Base-by-base conservation (phyloP, 92 coral and sea anemone genomes). In the Parazoanthus swiftii region DNA sequence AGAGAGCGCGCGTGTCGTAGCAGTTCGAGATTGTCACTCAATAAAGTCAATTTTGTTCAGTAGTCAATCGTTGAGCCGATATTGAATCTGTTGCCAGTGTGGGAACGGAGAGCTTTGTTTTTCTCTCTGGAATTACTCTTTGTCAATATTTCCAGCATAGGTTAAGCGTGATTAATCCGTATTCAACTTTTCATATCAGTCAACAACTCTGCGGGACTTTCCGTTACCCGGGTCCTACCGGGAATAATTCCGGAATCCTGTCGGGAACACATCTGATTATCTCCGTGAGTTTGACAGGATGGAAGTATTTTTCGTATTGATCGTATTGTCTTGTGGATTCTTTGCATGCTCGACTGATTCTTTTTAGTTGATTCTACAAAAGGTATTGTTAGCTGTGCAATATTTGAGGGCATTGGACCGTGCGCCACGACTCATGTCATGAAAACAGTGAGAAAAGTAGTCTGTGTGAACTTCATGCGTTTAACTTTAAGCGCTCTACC, bases 141-240 rank as follows among this genome's bases (percentile, higher is more conserved):
- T 74, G 23, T 74, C 23, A 74, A 74, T 33, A 15, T 74, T 74
- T 74, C 26, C 78, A 74, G 26, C 23, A 2, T 8, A 35, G 43
- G 46, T 74, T 48, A 39, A 74, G 78, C 78, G 78, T 74, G 23
- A 74, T 74, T 74, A 74, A 74, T 36, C 48, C 8, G 78, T 23
- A 74, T 74, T 74, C 43, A 35, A 36, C 46, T 35, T 3, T 63
- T 29, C 46, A 37, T 74, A 74, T 74, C 78, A 33, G 44, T 74
- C 43, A 37, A 74, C 23, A 74, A 74, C 78, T 35, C 78, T 16
- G 78, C 23, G 43, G 78, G 78, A 36, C 18, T 74, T 35, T 74
- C 78, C 42, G 8, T 33, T 74, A 74, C 25, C 36, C 20, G 11
- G 78, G 1, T 74, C 78, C 78, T 74, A 39, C 46, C 23, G 78